These are phyloP conservation scores for Andrena fulva DNA, from an alignment of 2,888 invertebrate genomes.

Conservation along the genomic window DNA sequence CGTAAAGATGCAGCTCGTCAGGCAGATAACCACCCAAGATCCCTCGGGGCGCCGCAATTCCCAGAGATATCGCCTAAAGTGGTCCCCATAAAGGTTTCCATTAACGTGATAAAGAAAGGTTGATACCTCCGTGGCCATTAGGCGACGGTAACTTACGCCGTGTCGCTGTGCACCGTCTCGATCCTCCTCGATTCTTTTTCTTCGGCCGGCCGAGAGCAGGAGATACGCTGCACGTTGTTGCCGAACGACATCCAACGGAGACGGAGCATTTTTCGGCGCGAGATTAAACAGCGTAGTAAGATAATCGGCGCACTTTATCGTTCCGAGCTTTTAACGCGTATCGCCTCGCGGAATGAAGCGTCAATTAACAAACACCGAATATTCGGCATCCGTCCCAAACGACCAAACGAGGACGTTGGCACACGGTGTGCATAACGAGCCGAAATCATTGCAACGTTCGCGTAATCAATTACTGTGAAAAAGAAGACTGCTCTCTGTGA, in stretches of 20 bases:
- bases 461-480: neutral
- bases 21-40: conserved; percentile 71
- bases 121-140: conserved; percentile 66
- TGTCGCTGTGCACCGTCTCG: conserved; percentile 35
- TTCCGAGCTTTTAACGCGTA: conserved; percentile 64
- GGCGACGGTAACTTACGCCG: conserved; percentile 49
- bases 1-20: conserved; percentile 42
- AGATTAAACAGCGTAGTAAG: conserved; percentile 49
- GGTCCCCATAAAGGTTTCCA: conserved; percentile 73
- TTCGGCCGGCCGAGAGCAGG: neutral
- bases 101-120: conserved; percentile 73
- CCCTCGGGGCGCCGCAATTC: conserved; percentile 52
- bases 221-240: conserved; percentile 50
- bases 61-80: conserved; percentile 71
- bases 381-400: conserved; percentile 15
- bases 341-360: conserved; percentile 45
- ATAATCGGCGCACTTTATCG: conserved; percentile 67
- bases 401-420: conserved; percentile 1
- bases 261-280: conserved; percentile 36
- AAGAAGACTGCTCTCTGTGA: no score
- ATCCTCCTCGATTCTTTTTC: conserved; percentile 45
- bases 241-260: conserved; percentile 36
- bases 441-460: neutral
- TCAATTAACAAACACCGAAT: conserved; percentile 58
- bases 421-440: conserved; percentile 12